These are phyloP conservation scores for Monodelphis domestica DNA, from an alignment of 2,797 vertebrate species.

Conservation along the genomic window DNA sequence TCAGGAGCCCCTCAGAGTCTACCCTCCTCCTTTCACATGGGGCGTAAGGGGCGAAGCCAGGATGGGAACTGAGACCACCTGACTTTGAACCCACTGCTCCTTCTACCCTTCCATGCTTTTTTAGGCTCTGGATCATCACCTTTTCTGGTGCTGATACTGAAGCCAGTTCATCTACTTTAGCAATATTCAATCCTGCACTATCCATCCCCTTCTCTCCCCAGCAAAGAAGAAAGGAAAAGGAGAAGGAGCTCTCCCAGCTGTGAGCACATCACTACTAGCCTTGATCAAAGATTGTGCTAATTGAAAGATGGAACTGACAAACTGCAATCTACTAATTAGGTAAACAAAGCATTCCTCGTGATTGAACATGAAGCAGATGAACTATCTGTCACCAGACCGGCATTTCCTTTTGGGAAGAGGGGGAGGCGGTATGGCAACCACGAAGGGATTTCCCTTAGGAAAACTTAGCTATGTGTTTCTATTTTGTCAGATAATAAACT, in stretches of 20 bases:
- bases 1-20: background rate
- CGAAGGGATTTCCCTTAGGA: too few species aligned
- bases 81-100: background rate
- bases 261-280: background rate
- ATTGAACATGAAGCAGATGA: constrained; percentile 3
- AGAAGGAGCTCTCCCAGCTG: background rate
- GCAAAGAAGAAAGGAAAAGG: background rate
- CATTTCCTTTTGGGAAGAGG: background rate
- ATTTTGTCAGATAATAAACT: too few species aligned
- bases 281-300: background rate
- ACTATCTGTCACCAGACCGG: background rate
- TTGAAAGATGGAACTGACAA: constrained; percentile 6
- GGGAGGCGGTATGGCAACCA: too few species aligned
- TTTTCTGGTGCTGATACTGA: background rate
- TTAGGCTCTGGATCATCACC: background rate
- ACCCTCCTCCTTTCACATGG: background rate
- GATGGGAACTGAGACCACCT: background rate
- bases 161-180: background rate
- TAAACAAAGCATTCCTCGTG: background rate
- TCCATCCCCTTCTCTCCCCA: too few species aligned
- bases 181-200: background rate
- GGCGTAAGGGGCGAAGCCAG: background rate
- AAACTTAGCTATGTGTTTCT: too few species aligned
- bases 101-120: background rate
- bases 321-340: background rate